A percentile compares a stretch with the other conserved stretches of the same genome.
These are phyloP conservation scores for Leptopilina boulardi DNA, from an alignment of 1,140 invertebrate genomes.

Conservation along the genomic window DNA sequence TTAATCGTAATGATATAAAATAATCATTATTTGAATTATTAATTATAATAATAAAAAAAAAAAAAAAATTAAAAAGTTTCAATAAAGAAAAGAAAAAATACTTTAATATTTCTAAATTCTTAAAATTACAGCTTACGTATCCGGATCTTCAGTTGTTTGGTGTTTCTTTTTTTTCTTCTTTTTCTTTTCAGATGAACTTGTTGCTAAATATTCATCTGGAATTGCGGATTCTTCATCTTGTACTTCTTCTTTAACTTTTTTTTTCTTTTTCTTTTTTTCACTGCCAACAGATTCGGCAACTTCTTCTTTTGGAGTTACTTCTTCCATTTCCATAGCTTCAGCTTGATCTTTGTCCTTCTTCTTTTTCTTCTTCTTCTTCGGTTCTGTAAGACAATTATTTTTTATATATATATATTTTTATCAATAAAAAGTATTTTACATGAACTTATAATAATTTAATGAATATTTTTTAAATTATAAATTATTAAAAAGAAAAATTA, in stretches of 20 bases:
- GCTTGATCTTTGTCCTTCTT: constrained; percentile 65
- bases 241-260: constrained; percentile 39
- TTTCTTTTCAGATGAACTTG: constrained; percentile 57
- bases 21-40: background rate
- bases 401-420: too few species aligned
- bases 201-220: background rate
- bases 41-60: too few species aligned
- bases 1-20: too few species aligned
- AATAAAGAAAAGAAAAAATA: background rate
- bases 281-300: background rate
- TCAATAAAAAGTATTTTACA: too few species aligned
- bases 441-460: too few species aligned
- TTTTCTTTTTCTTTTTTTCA: constrained; percentile 41
- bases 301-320: constrained; percentile 4
- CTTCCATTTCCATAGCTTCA: constrained; percentile 39
- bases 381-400: constrained; percentile 40
- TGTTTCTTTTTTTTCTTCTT: constrained; percentile 73
- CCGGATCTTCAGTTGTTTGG: constrained; percentile 50
- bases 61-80: too few species aligned
- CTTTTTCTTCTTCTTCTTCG: constrained; percentile 73
- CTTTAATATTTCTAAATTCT: background rate
- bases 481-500: too few species aligned
- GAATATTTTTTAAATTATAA: too few species aligned
- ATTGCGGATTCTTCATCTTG: background rate
- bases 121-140: background rate